A percentile compares a stretch with the other conserved stretches of the same genome.
phyloP scores from a whole-genome alignment of 2,113 vertebrate species.

The Geococcyx californianus region DNA sequence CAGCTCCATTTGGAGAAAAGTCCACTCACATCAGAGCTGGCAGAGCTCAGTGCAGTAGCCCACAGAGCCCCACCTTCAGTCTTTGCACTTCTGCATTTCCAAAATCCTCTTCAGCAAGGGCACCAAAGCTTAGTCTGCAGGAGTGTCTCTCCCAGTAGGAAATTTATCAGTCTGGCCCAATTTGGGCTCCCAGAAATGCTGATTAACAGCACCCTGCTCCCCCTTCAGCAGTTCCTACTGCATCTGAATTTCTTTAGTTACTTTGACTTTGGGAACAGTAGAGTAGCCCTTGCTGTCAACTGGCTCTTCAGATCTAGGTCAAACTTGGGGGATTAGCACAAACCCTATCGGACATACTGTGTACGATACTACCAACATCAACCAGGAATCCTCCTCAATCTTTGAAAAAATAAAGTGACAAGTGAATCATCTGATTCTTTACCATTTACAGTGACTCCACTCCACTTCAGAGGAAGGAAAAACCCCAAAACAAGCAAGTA shows the following conservation, averaged over 20 bases:
- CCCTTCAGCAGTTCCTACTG: not conserved
- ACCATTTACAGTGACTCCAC: not conserved
- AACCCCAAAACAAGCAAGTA: not conserved
- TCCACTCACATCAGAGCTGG: not conserved
- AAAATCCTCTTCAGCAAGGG: not conserved
- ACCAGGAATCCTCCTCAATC: not conserved
- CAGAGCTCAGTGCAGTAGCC: not conserved
- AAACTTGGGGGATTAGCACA: not conserved
- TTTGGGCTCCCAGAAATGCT: not conserved
- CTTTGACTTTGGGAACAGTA: not conserved
- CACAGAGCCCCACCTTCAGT: not conserved
- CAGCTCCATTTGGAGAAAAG: not conserved
- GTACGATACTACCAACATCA: fast-evolving
- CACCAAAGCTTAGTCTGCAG: not conserved
- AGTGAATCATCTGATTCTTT: not conserved
- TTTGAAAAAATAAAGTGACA: not conserved
- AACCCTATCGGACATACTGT: not conserved
- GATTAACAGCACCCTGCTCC: not conserved
- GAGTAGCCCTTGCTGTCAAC: not conserved
- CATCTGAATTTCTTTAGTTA: not conserved
- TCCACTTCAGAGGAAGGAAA: not conserved
- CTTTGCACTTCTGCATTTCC: not conserved
- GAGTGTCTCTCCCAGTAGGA: fast-evolving
- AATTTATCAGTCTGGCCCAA: not conserved
- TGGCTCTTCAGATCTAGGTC: not conserved